Conservation (phyloP, 2,888 invertebrate species). For the Vesta saturnalis region DNA sequence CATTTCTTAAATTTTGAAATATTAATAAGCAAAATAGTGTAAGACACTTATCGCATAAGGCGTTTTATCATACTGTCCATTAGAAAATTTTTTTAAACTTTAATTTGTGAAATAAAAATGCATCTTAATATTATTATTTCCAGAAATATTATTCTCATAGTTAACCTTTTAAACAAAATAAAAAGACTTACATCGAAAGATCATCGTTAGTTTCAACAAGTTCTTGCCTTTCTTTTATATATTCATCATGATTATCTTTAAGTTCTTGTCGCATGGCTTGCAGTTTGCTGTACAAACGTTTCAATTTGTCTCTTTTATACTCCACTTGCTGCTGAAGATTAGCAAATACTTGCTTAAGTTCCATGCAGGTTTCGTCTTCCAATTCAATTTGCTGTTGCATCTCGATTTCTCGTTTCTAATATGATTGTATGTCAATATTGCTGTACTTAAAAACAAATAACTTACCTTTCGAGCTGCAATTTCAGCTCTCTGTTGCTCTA, state of each 20-base stretch:
- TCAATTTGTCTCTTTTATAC: slow-evolving; percentile 92
- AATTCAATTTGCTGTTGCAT: slow-evolving; percentile 94
- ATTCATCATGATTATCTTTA: slow-evolving; percentile 85
- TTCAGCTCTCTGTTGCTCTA: slow-evolving; percentile 86
- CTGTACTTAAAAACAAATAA: slow-evolving; percentile 6
- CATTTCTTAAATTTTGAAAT: too few relatives aligned
- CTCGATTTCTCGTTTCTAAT: slow-evolving; percentile 76
- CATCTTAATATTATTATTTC: too few relatives aligned
- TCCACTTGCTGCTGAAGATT: slow-evolving; percentile 97
- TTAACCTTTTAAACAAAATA: background rate
- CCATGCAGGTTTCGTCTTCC: slow-evolving; percentile 92
- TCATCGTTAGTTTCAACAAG: slow-evolving; percentile 92
- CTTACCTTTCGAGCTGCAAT: slow-evolving; percentile 86
- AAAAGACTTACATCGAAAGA: slow-evolving; percentile 71
- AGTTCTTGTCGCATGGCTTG: slow-evolving; percentile 80
- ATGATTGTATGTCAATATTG: slow-evolving; percentile 11
- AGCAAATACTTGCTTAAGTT: slow-evolving; percentile 89
- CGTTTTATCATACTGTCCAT: too few relatives aligned
- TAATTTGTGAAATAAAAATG: too few relatives aligned
- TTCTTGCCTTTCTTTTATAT: slow-evolving; percentile 91
- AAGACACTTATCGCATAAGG: too few relatives aligned
- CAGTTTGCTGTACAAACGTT: slow-evolving; percentile 88
- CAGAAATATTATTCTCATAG: too few relatives aligned
- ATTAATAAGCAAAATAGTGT: too few relatives aligned
- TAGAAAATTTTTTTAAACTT: too few relatives aligned